Base-by-base conservation (phyloP, 1,140 invertebrate species). In the Bombus waltoni region DNA sequence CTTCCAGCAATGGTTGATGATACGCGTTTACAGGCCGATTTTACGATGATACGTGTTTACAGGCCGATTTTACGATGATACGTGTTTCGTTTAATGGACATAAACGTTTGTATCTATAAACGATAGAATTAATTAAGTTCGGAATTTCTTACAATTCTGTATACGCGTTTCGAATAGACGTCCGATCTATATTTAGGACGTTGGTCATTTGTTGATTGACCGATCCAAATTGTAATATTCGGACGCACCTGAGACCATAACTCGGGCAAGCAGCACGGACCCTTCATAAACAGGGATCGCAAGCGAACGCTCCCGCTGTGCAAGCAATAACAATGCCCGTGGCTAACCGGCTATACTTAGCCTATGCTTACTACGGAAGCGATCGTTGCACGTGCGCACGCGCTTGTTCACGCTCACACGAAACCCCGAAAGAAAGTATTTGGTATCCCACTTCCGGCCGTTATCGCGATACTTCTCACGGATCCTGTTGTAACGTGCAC, bases 301-400 rank as follows among this genome's bases (percentile, higher is more conserved):
- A 76, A 90, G 84, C 81, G 76, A 91, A 92, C 86, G 91, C 89
- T 85, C 85, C 87, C 90, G 88, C 89, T 90, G 91, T 89, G 89
- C 90, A 89, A 90, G 92, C 92, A 92, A 93, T 94, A 94, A 94
- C 93, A 94, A 94, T 94, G 92, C 93, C 91, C 90, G 81, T 91
- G 90, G 90, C 90, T 85, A 90, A 86, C 87, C 83, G 84, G 89
- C 92, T 94, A 93, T 94, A 94, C 90, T 94, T 94, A 93, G 92
- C 87, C 85, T 88, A 73, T 89, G 84, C 87, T 81, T 71, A 74
- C 89, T 44, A 75, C 84, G 87, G 84, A 90, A 88, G 86, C 89
- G 88, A 89, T 85, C 83, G 75, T 86, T 91, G 89, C 87, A 90
- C 90, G 90, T 91, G 90, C 87, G 84, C 89, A 88, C 68, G 83